Evolutionary conservation across 2,797 vertebrate genomes (phyloP), one percentile per base, ranked within the genome.

Genomic region (Pangasius macronema): DNA sequence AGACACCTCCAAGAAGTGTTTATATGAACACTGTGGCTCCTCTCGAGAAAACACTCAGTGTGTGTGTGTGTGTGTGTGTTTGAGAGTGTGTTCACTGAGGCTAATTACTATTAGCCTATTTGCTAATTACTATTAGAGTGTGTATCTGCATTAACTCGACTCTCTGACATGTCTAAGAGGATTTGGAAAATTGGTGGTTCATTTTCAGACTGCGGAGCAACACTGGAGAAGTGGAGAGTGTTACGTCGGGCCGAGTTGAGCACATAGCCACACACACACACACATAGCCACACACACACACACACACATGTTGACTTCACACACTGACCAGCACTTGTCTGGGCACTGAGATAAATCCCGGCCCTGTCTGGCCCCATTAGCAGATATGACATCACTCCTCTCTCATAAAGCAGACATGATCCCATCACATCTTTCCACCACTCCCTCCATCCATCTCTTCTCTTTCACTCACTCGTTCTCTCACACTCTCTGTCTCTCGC

Each of bases 121-220:
- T 73, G 13, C 18, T 46, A 75, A 59, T 76, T 61, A 42, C 55
- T 61, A 27, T n/a, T 42, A 61, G 13, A 82, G 33, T 61, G 57
- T 82, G 36, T 82, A 7, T 63, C 57, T 61, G 79, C 42, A 65
- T 65, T 63, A 82, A 82, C 59, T 46, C 39, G 24, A 87, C 57
- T n/a, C 79, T 46, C 33, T 77, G 81, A 79, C 63, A 84, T 70
- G 75, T 81, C 76, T 85, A 57, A 88, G 83, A 82, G 67, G 87
- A 88, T 88, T 85, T 85, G 76, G 87, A 85, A 88, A 88, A 88
- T 42, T 82, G 83, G 46, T 85, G 83, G 30, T 65, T 88, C 67
- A 6, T 70, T 79, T 63, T 85, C 46, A 53, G 82, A 80, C 63
- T 33, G 39, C 1, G 51, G 24, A 68, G 30, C 36, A 67, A 59